Conservation (phyloP, 2,113 vertebrate genomes). For the Phodopus roborovskii region DNA sequence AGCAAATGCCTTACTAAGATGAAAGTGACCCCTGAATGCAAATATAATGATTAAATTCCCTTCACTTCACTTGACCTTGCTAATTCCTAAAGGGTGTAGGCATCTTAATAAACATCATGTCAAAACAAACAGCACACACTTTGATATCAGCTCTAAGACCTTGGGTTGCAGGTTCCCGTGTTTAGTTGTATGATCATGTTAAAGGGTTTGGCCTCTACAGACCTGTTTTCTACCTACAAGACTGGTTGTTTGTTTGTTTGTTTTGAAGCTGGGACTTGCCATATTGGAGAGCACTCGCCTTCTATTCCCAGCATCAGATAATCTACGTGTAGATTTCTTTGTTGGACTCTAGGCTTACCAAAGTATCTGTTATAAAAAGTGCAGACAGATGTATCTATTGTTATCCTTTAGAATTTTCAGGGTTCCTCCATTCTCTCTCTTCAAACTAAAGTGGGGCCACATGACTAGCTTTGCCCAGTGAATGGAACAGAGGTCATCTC, state of each 20-base stretch:
- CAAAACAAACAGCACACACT: not conserved
- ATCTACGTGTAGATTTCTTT: not conserved
- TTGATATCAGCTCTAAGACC: not conserved
- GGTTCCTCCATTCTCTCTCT: not conserved
- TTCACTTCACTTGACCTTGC: not conserved
- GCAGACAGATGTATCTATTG: not conserved
- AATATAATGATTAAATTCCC: conserved; percentile 46
- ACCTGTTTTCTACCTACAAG: not conserved
- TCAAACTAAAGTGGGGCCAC: not conserved
- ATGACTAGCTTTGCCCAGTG: not conserved
- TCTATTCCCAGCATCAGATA: not conserved
- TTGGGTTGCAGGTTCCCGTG: not conserved
- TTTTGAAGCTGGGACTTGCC: not conserved
- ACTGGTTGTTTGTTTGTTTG: not conserved
- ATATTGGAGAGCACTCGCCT: not conserved
- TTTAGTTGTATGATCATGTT: too few species aligned
- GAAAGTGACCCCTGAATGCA: conserved; percentile 23
- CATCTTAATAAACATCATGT: not conserved
- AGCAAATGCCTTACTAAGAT: conserved; percentile 45
- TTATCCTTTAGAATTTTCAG: not conserved
- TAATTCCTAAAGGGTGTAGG: conserved; percentile 31
- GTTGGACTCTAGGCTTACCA: not conserved
- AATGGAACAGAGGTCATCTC: not conserved
- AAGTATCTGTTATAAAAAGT: not conserved
- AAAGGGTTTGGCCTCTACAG: not conserved